Base-by-base conservation (phyloP, 2,113 vertebrate species). In the Heterotis niloticus region DNA sequence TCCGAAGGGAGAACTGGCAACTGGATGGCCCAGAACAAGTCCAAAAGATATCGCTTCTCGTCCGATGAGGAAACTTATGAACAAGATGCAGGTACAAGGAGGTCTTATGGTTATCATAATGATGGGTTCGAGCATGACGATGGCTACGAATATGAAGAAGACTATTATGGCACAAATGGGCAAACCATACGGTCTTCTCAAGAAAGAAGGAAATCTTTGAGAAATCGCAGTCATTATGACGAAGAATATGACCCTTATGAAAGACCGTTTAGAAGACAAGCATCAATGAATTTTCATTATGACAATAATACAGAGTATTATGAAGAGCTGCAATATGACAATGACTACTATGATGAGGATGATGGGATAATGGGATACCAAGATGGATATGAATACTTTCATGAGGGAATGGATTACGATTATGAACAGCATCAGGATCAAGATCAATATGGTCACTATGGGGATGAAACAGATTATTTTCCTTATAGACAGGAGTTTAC, bases 61-160 rank as follows among this genome's bases (percentile, higher is more conserved):
- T 88, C 89, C 0, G 90, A 88, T 71, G 91, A 93, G 0, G 92
- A 95, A 86, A 91, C 93, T 82, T 86, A 91, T 69, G 86, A 86
- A 82, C 92, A 88, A 4, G 90, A 93, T 13, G 86, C 91, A 71
- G 93, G 90, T 82, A 91, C 95, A 77, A 92, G 91, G 74, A 86
- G 86, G 54, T 88, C 89, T 70, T 88, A 57, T 5, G 86, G 86
- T 28, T 82, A 91, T 84, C 80, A 90, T 57, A 94, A 94, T 82
- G 85, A 90, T 44, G 92, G 88, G 16, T 92, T 91, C 82, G 90
- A 90, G 67, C 82, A 90, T 0, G 87, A 85, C 0, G 90, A 91
- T 70, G 83, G 84, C 0, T 88, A 88, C 76, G 90, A 89, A 66
- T 88, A 91, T 78, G 77, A 69, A 81, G 90, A 90, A 68, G 89